Evolutionary conservation across 2,113 vertebrate genomes (phyloP), one percentile per base, ranked within the genome.

Genomic region (Archocentrus centrarchus): DNA sequence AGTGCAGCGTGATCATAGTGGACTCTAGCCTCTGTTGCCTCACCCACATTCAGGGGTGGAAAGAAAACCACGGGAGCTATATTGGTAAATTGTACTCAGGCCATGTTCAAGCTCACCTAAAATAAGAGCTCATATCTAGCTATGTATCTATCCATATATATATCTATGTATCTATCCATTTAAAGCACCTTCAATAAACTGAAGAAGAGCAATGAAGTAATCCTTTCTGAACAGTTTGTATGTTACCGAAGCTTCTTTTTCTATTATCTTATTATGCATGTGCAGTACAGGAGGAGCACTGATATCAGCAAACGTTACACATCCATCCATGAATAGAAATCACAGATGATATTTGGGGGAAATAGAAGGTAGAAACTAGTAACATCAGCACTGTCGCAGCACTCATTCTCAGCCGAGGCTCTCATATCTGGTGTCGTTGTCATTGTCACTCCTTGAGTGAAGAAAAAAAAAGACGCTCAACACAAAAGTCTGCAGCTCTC

Each of bases 41-140:
- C 90, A 62, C 88, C 82, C 82, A 91, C 90, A 90, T 73, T 86
- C 78, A 90, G 84, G 89, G 82, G 79, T 86, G 84, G 64, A 88
- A 32, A 81, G 75, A 77, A 24, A 79, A 76, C 75, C 30, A 77
- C 59, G 24, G 58, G n/a, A 82, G 8, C 59, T 76, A 4, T 73
- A 53, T 44, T 86, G 62, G 79, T 66, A 50, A 8, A 77, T 77
- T 84, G 82, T 61, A 86, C 62, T 62, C 59, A 58, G n/a, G 75
- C 70, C 57, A 57, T n/a, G 41, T 55, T 55, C 0, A 32, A 55
- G 47, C 27, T 73, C 47, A 35, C 8, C 76, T 87, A 50, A 70
- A 82, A 79, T 39, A 75, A 63, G 22, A 77, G 30, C 7, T 22
- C 3, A 47, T 9, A 35, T 61, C 32, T 27, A 68, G 66, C 60